phyloP scores from a whole-genome alignment of 2,888 invertebrate genomes.

The Dynastes tityus region DNA sequence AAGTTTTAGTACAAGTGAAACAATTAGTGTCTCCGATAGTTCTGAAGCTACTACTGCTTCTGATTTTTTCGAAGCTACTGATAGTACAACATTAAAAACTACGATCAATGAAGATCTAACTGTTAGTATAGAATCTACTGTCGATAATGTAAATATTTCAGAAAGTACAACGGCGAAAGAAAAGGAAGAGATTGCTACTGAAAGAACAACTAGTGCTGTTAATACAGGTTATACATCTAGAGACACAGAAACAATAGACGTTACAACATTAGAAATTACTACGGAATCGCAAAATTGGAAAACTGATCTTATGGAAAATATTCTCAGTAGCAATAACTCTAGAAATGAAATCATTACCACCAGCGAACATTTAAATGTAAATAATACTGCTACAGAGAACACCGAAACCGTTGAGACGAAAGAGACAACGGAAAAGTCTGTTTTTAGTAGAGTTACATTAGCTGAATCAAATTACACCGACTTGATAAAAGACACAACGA shows the following conservation, averaged over 20 bases:
- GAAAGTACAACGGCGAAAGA: conserved; percentile 36
- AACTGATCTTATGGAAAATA: conserved; percentile 18
- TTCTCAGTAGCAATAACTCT: conserved; percentile 48
- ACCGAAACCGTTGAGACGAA: neutral
- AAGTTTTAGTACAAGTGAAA: conserved; percentile 53
- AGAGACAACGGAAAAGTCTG: neutral
- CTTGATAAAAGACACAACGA: neutral
- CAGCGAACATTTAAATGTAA: neutral
- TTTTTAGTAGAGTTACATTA: neutral
- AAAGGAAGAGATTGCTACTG: conserved; percentile 12
- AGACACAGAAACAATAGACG: conserved; percentile 4
- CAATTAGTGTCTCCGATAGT: neutral
- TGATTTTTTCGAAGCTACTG: neutral
- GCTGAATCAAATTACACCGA: neutral
- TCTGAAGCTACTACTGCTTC: neutral
- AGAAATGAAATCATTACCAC: neutral
- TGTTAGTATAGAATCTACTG: neutral
- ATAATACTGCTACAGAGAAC: neutral
- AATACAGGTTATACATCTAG: conserved; percentile 1
- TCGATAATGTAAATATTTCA: neutral
- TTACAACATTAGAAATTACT: neutral
- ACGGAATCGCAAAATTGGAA: neutral
- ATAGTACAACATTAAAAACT: neutral
- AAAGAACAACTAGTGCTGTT: conserved; percentile 1
- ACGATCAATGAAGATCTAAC: neutral